phyloP scores from a whole-genome alignment of 2,888 invertebrate genomes.

The Mantis religiosa region DNA sequence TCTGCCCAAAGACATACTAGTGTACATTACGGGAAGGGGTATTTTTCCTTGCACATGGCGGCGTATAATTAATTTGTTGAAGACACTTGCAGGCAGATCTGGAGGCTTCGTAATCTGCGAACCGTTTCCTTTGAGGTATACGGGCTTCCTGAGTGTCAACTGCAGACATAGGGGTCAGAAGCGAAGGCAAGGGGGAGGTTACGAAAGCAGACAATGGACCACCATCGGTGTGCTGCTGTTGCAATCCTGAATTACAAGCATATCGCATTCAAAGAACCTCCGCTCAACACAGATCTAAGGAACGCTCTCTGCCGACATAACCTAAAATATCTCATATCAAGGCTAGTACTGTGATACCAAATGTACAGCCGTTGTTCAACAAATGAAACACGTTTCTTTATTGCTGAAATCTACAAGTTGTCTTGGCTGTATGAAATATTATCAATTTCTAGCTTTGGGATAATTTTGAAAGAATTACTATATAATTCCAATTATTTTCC shows the following conservation, averaged over 20 bases:
- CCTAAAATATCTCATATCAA: no score
- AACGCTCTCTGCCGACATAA: background rate
- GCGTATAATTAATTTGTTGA: background rate
- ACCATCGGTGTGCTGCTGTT: constrained; percentile 6
- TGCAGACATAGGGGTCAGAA: background rate
- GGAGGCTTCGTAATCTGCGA: background rate
- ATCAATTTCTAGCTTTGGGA: no score
- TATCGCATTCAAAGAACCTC: background rate
- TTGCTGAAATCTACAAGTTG: no score
- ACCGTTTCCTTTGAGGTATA: constrained; percentile 1
- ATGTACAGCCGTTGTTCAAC: no score
- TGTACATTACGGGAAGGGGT: no score
- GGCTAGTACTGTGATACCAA: no score
- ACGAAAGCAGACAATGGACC: constrained; percentile 5
- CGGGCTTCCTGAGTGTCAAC: background rate
- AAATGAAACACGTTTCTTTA: no score
- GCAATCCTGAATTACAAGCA: background rate
- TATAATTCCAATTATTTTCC: no score
- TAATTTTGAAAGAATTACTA: no score
- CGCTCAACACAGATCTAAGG: background rate
- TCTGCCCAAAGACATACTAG: no score
- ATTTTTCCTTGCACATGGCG: background rate
- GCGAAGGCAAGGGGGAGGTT: background rate
- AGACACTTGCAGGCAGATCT: background rate
- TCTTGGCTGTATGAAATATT: no score